Conservation (phyloP, 2,888 invertebrate genomes). For the Dasysyrphus tricinctus region DNA sequence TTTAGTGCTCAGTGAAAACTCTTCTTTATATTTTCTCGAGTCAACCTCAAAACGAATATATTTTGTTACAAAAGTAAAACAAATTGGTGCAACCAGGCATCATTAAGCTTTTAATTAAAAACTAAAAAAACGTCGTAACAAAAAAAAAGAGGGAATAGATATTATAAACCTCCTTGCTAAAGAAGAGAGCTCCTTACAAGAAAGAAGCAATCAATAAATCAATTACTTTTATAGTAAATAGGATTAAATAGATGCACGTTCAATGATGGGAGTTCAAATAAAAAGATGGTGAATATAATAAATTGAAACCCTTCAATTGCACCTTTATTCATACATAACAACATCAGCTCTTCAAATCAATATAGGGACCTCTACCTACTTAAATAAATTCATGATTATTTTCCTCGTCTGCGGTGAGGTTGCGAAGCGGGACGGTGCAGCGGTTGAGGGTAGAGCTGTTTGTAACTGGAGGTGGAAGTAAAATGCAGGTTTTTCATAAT, state of each 20-base stretch:
- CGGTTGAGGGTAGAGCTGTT: fast-evolving
- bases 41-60: too few species aligned
- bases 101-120: conserved; percentile 14
- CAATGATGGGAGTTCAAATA: not conserved
- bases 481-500: not conserved
- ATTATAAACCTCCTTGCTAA: conserved; percentile 3
- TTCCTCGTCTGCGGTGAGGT: not conserved
- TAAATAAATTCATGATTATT: conserved; percentile 11
- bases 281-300: not conserved
- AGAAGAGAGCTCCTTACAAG: conserved; percentile 4
- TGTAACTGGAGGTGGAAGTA: not conserved
- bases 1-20: too few species aligned
- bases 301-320: conserved; percentile 36
- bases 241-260: conserved; percentile 54
- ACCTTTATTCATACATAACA: not conserved
- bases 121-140: conserved; percentile 8
- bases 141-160: not conserved
- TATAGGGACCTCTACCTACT: not conserved
- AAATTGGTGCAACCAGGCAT: not conserved
- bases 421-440: not conserved
- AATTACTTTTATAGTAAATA: conserved; percentile 61
- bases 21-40: too few species aligned
- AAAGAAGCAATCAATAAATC: conserved; percentile 65
- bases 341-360: conserved; percentile 25
- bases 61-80: not conserved